A percentile compares a stretch with the other conserved stretches of the same genome.
These are phyloP conservation scores for Diuraphis noxia DNA, from an alignment of 1,140 invertebrate species.

Conservation along the genomic window DNA sequence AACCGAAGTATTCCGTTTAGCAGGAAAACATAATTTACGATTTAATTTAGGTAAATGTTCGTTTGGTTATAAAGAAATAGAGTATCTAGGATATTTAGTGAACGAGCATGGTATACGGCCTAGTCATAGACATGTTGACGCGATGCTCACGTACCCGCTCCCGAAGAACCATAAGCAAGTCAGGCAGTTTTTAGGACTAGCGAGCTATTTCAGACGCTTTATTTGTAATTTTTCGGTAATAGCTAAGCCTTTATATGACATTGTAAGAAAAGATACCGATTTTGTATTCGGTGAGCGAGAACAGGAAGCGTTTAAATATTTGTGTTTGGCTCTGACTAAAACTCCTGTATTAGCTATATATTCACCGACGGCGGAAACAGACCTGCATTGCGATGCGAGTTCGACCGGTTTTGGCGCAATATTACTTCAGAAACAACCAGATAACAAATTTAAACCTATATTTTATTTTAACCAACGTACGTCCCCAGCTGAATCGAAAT, in stretches of 20 bases:
- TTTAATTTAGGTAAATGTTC: neutral
- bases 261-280: neutral
- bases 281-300: neutral
- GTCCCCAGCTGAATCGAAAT: neutral
- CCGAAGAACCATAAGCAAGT: neutral
- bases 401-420: neutral
- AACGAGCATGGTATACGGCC: neutral
- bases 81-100: neutral
- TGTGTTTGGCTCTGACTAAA: neutral
- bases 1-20: neutral
- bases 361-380: constrained; percentile 53
- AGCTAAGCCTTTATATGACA: neutral
- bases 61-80: neutral
- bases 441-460: neutral
- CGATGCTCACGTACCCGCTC: neutral
- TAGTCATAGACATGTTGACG: neutral
- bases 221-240: neutral
- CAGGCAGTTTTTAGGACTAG: neutral
- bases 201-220: neutral
- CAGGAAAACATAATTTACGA: neutral
- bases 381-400: constrained; percentile 48
- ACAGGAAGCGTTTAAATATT: neutral
- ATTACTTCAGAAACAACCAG: neutral
- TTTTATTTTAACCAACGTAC: neutral
- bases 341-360: neutral